Base-by-base conservation (phyloP, 2,888 invertebrate species). In the Rosalia funebris region DNA sequence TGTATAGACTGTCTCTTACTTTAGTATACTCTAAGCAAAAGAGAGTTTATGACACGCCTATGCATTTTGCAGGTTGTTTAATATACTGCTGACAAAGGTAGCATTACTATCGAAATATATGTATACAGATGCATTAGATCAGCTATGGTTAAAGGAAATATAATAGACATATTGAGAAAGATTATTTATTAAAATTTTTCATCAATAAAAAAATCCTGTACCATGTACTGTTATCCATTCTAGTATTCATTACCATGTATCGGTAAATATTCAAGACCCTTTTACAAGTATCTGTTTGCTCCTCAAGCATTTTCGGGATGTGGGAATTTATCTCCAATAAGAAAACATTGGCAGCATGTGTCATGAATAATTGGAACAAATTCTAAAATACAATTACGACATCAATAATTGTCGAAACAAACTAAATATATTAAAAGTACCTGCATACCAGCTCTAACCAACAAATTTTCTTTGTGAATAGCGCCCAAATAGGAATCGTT, bases 231-330 rank as follows among this genome's bases (percentile, higher is more conserved):
- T 91, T 91, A 77, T 96, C 95, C 91, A 98, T 92, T 70, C 91
- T 88, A 0, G 95, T 93, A 77, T 96, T 95, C 96, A 97, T 97
- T 31, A 98, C 97, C 89, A 97, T 95, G 77, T 93, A 95, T 68
- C 97, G 86, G 84, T 97, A 98, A 71, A 97, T 96, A 81, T 96
- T 98, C 58, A 98, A 85, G 62, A 98, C 96, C 68, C 96, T 87
- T 82, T 97, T 97, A 83, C 97, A 97, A 57, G 96, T 91, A 81
- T 98, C 97, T 0, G 96, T 96, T 82, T 96, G 96, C 78, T 96
- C 95, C 76, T 95, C 95, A 31, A 95, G 80, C 58, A 93, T 84
- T 50, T 89, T 87, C n/a, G 88, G 86, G 59, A 86, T 83, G 53
- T 86, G 84, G 0, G 85, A 82, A 57, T 85, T 84, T 64, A 87